Evolutionary conservation across 2,797 vertebrate species (phyloP), one percentile per base, ranked within the genome.

Genomic region (Tragelaphus oryx): DNA sequence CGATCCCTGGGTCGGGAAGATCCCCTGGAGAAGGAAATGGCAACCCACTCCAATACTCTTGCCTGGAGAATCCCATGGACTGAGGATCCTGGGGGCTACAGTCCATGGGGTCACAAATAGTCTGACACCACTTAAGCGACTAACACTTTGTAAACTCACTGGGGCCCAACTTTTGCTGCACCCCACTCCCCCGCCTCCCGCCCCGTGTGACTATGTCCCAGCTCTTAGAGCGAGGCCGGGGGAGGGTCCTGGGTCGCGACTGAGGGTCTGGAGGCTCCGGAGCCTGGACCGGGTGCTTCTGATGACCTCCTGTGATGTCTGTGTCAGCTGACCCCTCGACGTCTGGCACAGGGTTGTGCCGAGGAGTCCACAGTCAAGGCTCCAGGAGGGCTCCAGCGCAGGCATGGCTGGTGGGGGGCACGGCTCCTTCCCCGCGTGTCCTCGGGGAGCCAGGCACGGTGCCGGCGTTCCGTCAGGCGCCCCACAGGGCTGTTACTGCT

Each of bases 151-250:
- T 83, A 59, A 91, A 83, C 24, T 59, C 78, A 62, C 88, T n/a
- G 16, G 41, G 52, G 14, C 5, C 9, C n/a, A 50, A 50, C 26
- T 92, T 84, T 52, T 44, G 28, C 30, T 59, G 54, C 26, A 26
- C 57, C 37, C 54, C 26, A 57, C 5, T 0, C 2, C 3, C 20
- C 46, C 5, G 0, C 0, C 24, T 28, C 44, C n/a, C 4, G 1
- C 1, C 8, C n/a, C 17, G 4, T 6, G 1, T 12, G 22, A 17
- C 68, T 75, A 3, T 52, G 81, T 30, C 55, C 68, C 76, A 52
- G 46, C 26, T 62, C 18, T 2, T 4, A 26, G 4, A 28, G 14
- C 13, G 78, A 14, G 22, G 59, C 22, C 6, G 8, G 11, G 20
- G 62, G 22, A 44, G 50, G 57, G 33, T 30, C 37, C 2, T 20